Percentiles rank a stretch among this genome's conserved stretches.
Evolutionary conservation across 2,113 vertebrate genomes (phyloP).

Genomic region (Pandion haliaetus): DNA sequence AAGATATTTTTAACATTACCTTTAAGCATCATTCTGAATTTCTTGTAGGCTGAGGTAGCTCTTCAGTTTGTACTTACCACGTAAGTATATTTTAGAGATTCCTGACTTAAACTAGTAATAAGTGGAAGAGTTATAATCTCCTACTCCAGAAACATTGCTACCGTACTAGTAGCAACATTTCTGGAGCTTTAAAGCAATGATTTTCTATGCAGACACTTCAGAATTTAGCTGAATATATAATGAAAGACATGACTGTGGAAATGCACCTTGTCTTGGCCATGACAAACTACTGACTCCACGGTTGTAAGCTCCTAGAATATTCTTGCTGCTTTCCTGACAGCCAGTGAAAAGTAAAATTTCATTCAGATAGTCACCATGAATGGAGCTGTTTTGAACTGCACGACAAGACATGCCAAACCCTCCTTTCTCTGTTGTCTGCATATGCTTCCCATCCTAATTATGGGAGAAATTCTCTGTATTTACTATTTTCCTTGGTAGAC

Average conservation of each 20-base stretch:
- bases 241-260: background rate
- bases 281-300: background rate
- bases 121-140: background rate
- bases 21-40: background rate
- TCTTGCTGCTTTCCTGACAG: background rate
- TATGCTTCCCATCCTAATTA: background rate
- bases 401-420: background rate
- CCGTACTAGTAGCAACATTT: background rate
- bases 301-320: background rate
- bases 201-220: background rate
- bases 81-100: background rate
- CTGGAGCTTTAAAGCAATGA: background rate
- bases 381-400: background rate
- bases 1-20: background rate
- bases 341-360: background rate
- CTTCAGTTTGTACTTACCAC: background rate
- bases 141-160: background rate
- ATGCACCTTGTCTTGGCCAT: background rate
- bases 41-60: background rate
- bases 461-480: background rate
- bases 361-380: background rate
- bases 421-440: background rate
- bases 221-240: background rate
- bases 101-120: background rate
- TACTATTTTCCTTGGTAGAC: background rate